Evolutionary conservation across 2,888 invertebrate species (phyloP).

Genomic region (Colletes collaris): DNA sequence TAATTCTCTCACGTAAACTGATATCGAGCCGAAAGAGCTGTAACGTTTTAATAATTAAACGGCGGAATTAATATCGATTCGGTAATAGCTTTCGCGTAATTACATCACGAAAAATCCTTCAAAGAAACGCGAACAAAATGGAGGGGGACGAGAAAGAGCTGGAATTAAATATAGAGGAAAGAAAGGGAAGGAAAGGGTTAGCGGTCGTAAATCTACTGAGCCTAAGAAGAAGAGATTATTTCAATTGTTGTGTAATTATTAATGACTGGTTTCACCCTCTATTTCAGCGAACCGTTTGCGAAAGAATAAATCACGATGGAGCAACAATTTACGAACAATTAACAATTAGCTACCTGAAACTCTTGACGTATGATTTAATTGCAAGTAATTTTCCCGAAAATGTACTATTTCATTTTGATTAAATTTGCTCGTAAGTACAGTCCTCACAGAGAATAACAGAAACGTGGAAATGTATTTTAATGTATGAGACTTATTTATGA

Average conservation of each 20-base stretch:
- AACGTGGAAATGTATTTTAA: too few relatives aligned
- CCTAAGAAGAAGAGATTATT: conserved; percentile 57
- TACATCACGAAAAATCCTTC: conserved; percentile 8
- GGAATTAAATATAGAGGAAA: neutral
- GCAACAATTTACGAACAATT: conserved; percentile 39
- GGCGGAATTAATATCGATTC: conserved; percentile 24
- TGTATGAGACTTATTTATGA: too few relatives aligned
- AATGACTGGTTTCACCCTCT: conserved; percentile 47
- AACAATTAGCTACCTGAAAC: conserved; percentile 17
- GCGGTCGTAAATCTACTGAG: conserved; percentile 32
- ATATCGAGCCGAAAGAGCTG: conserved; percentile 2
- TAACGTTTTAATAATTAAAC: conserved; percentile 21
- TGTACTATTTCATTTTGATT: too few relatives aligned
- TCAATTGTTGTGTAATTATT: conserved; percentile 39
- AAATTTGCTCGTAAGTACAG: too few relatives aligned
- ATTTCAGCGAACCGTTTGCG: conserved; percentile 36
- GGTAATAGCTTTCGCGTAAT: conserved; percentile 20
- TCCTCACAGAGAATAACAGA: too few relatives aligned
- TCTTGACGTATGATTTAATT: too few relatives aligned
- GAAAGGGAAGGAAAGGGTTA: conserved; percentile 9
- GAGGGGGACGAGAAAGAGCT: conserved; percentile 13
- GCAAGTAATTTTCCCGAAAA: too few relatives aligned
- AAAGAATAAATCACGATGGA: conserved; percentile 54
- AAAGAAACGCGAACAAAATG: neutral
- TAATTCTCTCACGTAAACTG: conserved; percentile 2